Percentiles rank a stretch among this genome's conserved stretches.
Conservation (phyloP, 2,888 invertebrate genomes). For the Sialis fuliginosa region DNA sequence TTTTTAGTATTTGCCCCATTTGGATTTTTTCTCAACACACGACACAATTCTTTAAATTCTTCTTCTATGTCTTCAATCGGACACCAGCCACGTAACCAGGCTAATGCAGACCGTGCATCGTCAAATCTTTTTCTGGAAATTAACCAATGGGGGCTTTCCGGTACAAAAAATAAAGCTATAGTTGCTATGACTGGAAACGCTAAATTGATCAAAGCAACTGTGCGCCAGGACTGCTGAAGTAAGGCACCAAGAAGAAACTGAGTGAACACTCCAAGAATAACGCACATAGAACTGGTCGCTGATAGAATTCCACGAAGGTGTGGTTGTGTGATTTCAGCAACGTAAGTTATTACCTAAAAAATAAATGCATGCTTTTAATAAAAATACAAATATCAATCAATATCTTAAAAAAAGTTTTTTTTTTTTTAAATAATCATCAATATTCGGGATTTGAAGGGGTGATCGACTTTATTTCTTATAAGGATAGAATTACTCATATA, state of each 20-base stretch:
- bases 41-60: slow-evolving; percentile 35
- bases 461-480: neutral
- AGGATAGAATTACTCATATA: too few species aligned
- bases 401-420: neutral
- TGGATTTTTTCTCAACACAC: slow-evolving; percentile 12
- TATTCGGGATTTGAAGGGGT: neutral
- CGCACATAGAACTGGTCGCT: slow-evolving; percentile 56
- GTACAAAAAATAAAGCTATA: slow-evolving; percentile 47
- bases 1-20: slow-evolving; percentile 4
- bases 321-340: slow-evolving; percentile 69
- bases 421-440: neutral
- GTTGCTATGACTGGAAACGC: slow-evolving; percentile 44
- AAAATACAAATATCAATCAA: neutral
- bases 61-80: slow-evolving; percentile 36
- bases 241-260: slow-evolving; percentile 59
- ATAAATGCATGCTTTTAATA: neutral
- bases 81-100: slow-evolving; percentile 70
- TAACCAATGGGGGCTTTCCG: slow-evolving; percentile 71
- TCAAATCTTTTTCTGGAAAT: slow-evolving; percentile 43
- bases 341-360: slow-evolving; percentile 56
- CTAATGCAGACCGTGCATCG: slow-evolving; percentile 49
- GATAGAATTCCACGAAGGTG: slow-evolving; percentile 56
- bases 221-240: slow-evolving; percentile 41
- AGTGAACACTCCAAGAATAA: slow-evolving; percentile 56
- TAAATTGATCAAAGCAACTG: slow-evolving; percentile 49